These are phyloP conservation scores for Eilema caniola DNA, from an alignment of 2,888 invertebrate species.

Conservation along the genomic window DNA sequence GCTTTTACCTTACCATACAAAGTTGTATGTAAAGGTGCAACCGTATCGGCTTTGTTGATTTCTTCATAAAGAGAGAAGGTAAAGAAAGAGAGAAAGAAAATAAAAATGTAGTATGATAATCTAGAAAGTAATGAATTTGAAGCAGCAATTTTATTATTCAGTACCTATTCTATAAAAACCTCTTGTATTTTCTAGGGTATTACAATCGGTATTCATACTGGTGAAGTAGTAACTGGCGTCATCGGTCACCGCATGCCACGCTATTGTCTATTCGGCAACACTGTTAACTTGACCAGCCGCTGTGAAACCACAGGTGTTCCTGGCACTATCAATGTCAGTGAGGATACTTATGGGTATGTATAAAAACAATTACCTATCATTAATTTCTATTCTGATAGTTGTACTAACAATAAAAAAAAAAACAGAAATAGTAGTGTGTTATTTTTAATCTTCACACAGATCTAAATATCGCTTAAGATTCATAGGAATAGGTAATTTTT, in stretches of 20 bases:
- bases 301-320: slow-evolving; percentile 97
- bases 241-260: slow-evolving; percentile 98
- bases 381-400: background rate
- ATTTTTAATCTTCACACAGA: slow-evolving; percentile 89
- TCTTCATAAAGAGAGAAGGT: no score
- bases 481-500: slow-evolving; percentile 89
- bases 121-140: background rate
- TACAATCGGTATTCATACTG: slow-evolving; percentile 97
- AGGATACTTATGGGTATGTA: slow-evolving; percentile 94
- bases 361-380: no score
- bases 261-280: slow-evolving; percentile 97
- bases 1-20: no score
- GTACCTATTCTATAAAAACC: background rate
- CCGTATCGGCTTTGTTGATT: no score
- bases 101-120: background rate
- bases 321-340: slow-evolving; percentile 96
- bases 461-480: slow-evolving; percentile 91
- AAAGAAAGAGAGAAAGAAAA: no score
- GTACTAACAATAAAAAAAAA: slow-evolving; percentile 9
- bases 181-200: slow-evolving; percentile 90
- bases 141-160: background rate
- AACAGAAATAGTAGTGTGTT: background rate
- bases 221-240: slow-evolving; percentile 97
- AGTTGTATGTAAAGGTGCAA: no score
- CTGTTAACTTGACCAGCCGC: slow-evolving; percentile 96